A percentile compares a stretch with the other conserved stretches of the same genome.
Conservation (phyloP, 2,888 invertebrate species). For the Dusona sp. region DNA sequence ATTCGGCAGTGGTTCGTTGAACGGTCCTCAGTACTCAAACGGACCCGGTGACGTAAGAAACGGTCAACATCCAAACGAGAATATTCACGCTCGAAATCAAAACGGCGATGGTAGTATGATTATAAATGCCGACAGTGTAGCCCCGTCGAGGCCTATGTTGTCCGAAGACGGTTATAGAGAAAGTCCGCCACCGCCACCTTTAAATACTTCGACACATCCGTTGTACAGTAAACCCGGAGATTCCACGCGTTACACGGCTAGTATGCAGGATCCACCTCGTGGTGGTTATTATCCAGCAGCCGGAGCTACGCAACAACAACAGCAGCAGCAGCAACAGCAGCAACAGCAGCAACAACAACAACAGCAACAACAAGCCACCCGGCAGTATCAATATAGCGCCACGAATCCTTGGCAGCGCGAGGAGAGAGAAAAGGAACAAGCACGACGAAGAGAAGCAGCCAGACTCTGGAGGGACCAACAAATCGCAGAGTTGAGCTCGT, state of each 20-base stretch:
- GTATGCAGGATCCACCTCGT: conserved; percentile 90
- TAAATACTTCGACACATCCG: conserved; percentile 90
- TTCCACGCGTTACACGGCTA: conserved; percentile 88
- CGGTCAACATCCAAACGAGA: conserved; percentile 76
- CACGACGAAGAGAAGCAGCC: conserved; percentile 90
- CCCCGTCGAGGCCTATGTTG: conserved; percentile 82
- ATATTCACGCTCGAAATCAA: conserved; percentile 68
- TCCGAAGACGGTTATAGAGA: conserved; percentile 83
- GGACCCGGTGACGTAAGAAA: conserved; percentile 73
- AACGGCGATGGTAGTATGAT: conserved; percentile 73
- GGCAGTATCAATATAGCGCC: conserved; percentile 84
- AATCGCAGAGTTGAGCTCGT: conserved; percentile 91
- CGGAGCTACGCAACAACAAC: conserved; percentile 71
- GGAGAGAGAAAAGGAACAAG: conserved; percentile 94
- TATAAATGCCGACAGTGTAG: conserved; percentile 71
- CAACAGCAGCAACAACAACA: conserved; percentile 72
- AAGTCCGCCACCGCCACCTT: conserved; percentile 88
- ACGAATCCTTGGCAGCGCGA: conserved; percentile 97
- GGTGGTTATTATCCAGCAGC: conserved; percentile 88
- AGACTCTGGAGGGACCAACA: conserved; percentile 94
- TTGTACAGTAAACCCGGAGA: conserved; percentile 85
- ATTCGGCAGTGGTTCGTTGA: conserved; percentile 73
- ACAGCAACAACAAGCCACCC: conserved; percentile 81
- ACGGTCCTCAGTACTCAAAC: conserved; percentile 74
- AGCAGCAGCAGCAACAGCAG: conserved; percentile 80